Base-by-base conservation (phyloP, 2,797 vertebrate genomes). In the Karalla daura region DNA sequence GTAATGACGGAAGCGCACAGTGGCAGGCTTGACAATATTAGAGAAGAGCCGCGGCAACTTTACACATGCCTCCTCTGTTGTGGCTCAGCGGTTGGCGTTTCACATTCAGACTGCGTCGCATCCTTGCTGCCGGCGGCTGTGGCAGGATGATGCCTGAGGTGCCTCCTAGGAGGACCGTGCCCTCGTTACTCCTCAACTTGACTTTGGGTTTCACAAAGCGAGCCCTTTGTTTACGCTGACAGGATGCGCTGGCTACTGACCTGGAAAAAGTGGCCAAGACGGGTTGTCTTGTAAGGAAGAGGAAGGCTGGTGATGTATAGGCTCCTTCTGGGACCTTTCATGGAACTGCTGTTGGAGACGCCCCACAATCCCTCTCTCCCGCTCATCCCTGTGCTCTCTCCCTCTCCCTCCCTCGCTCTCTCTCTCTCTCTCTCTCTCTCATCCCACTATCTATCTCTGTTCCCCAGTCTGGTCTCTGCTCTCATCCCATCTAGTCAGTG, bases 211-310 rank as follows among this genome's bases (percentile, higher is more conserved):
- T 92, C 93, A 91, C 91, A 90, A 88, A 88, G 88, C 86, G 75
- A 83, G 90, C 88, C 92, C 89, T 93, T 94, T 94, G 93, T 93
- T 93, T 94, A 93, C 88, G 75, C 91, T 94, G 94, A 93, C 92
- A 94, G 92, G 86, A 93, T 91, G 90, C 85, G 90, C 88, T 88
- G 93, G 92, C 88, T 92, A 93, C 91, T 94, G 93, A 94, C 93
- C 93, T 93, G 92, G 92, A 94, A 94, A 94, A 93, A 93, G 89
- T 90, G 92, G 78, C 91, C 86, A 77, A 91, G 91, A 94, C 89
- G 89, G 90, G 79, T 92, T 94, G 93, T 94, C 92, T 94, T 92
- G 92, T 92, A 92, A 87, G 74, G 85, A 86, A 87, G 84, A 89
- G 84, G 81, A 80, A 88, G 86, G 85, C 80, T 76, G 83, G 86